Conservation (phyloP, 2,113 vertebrate species). For the Bos javanicus region DNA sequence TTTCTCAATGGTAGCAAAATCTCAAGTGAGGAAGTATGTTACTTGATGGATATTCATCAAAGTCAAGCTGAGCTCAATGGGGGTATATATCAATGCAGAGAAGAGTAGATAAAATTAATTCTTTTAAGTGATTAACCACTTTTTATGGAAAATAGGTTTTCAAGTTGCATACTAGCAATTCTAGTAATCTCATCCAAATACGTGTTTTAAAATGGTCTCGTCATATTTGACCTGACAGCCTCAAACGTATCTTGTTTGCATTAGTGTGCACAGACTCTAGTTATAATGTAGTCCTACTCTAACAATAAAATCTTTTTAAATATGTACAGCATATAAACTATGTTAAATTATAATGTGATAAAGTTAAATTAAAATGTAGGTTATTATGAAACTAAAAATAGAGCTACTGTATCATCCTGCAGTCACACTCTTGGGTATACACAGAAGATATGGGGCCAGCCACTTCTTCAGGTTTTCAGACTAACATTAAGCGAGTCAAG, state of each 20-base stretch:
- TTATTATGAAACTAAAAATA: neutral
- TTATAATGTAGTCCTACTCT: neutral
- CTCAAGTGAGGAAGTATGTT: neutral
- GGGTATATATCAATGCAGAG: neutral
- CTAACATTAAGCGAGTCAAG: neutral
- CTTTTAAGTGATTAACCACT: neutral
- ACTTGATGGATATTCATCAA: neutral
- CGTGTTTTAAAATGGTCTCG: neutral
- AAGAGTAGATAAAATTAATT: neutral
- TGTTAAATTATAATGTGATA: neutral
- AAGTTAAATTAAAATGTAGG: neutral
- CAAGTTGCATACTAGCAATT: neutral
- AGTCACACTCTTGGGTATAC: neutral
- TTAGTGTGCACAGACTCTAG: neutral
- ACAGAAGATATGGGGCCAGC: accelerated
- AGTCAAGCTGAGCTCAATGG: neutral
- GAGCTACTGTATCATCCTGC: neutral
- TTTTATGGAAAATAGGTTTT: neutral
- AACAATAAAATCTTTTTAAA: neutral
- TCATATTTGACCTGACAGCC: neutral
- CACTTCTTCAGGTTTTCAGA: neutral
- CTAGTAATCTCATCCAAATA: neutral
- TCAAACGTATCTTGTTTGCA: neutral
- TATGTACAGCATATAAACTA: neutral
- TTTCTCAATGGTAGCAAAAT: neutral